Percentiles rank a stretch among this genome's conserved stretches.
Conservation (phyloP, 1,140 invertebrate species). For the Tetranychus cinnabarinus region DNA sequence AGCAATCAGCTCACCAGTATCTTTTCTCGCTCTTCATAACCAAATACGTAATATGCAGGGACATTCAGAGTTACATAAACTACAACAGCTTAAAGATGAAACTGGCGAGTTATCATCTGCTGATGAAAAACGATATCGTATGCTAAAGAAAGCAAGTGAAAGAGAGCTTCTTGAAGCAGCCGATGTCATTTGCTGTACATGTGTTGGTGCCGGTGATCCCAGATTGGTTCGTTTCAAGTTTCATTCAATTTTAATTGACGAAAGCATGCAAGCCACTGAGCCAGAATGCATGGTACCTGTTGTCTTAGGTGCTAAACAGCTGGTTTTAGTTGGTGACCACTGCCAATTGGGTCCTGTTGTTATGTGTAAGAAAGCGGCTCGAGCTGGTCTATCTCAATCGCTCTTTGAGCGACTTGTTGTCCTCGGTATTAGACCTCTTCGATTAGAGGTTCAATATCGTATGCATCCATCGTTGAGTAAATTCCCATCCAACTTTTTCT, state of each 20-base stretch:
- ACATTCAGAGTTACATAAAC: conserved; percentile 59
- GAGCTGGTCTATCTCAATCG: conserved; percentile 86
- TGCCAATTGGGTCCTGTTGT: conserved; percentile 95
- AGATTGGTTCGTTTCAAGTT: conserved; percentile 74
- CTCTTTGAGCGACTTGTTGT: conserved; percentile 92
- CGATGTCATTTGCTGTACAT: conserved; percentile 97
- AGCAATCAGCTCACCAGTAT: conserved; percentile 90
- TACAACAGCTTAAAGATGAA: conserved; percentile 91
- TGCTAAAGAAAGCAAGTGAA: conserved; percentile 73
- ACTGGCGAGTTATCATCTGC: conserved; percentile 66
- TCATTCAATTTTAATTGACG: conserved; percentile 91
- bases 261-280: conserved; percentile 85
- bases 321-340: conserved; percentile 94
- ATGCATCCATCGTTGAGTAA: conserved; percentile 93
- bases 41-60: conserved; percentile 43
- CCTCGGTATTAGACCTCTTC: conserved; percentile 75
- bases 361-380: conserved; percentile 97
- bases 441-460: conserved; percentile 91
- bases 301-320: conserved; percentile 74
- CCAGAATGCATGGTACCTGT: conserved; percentile 98
- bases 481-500: conserved; percentile 98
- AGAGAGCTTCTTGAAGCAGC: conserved; percentile 68
- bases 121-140: conserved; percentile 82
- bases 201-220: conserved; percentile 91
- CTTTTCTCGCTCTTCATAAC: conserved; percentile 87